Base-by-base conservation (phyloP, 2,113 vertebrate genomes). In the Muntiacus reevesi region DNA sequence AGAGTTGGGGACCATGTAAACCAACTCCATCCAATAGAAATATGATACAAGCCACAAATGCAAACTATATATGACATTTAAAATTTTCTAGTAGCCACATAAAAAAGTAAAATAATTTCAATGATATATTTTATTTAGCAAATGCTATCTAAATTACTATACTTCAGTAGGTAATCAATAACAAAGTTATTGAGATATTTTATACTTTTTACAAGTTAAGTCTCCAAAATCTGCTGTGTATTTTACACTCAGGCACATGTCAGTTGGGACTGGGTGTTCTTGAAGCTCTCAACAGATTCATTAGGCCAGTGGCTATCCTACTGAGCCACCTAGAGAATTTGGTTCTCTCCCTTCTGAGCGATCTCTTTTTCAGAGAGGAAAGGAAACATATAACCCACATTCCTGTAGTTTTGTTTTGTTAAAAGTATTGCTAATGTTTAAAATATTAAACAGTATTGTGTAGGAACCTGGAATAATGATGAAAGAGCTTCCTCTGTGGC, bases 61-160 rank as follows among this genome's bases (percentile, higher is more conserved):
- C 82, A 93, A 88, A 79, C 16, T 60, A 78, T 16, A 5, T 25
- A 11, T 4, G 6, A 47, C 67, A 82, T 59, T 97, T 94, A 16
- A 89, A 88, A 52, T 45, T 74, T 88, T 86, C 17, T 85, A 60
- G 14, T 25, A 89, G 14, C 12, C 19, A 36, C n/a, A 60, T 15
- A 91, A 78, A 52, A 45, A 89, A 16, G 11, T 81, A 36, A 95
- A 81, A 90, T 84, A 82, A 64, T 45, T 82, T 85, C 81, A 89
- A 47, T n/a, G 7, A 82, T 57, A n/a, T 25, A 62, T 92, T 81
- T 95, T 81, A 91, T 43, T 85, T 94, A 91, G 40, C 1, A 3
- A 7, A 74, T 12, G 78, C 54, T 59, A 93, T 74, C 43, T 19
- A 71, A 43, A 71, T 60, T 87, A 45, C 83, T 83, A 81, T 0